Evolutionary conservation across 2,888 invertebrate genomes (phyloP), one percentile per base, ranked within the genome.

Genomic region (Hedya salicella): DNA sequence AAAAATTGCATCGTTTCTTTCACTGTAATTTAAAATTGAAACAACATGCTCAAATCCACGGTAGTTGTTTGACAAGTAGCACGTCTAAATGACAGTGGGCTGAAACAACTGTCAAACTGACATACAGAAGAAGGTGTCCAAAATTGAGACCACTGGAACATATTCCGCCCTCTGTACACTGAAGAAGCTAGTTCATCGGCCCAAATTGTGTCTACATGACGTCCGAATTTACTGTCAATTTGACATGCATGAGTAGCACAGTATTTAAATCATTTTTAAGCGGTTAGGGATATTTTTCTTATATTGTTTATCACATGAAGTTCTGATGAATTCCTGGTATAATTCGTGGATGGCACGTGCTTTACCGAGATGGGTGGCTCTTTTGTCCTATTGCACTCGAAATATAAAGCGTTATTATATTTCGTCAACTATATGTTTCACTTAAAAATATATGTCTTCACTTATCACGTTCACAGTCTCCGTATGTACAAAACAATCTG

Each of bases 71-170:
- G 44, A 53, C 16, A 46, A n/a, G 30, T 21, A 53, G 36, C 40
- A 32, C 32, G 6, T 25, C 13, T 14, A 32, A 42, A 19, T 39
- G 62, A 62, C 62, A 42, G 50, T 19, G 50, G 57, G 50, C 36
- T 42, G 64, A 32, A 13, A 14, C 48, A n/a, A 32, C 50, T 64
- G 64, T 59, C 64, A 64, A 52, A 50, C 16, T 57, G 63, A 57
- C 57, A 42, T 21, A 46, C 39, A 14, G 36, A 44, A 21, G 44
- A 6, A n/a, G n/a, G 32, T 53, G 46, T 49, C 40, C 9, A 17
- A 9, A 32, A 62, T 48, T 54, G 14, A 48, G 11, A 40, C 25
- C 21, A 46, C n/a, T 4, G 30, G 30, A 46, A 39, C 30, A 57
- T 57, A 57, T 57, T 46, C 57, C 57, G 57, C 57, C 57, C 57